Percentiles rank a stretch among this genome's conserved stretches.
Conservation (phyloP, 1,140 invertebrate species). For the Pseudomyrmex pallidus region DNA sequence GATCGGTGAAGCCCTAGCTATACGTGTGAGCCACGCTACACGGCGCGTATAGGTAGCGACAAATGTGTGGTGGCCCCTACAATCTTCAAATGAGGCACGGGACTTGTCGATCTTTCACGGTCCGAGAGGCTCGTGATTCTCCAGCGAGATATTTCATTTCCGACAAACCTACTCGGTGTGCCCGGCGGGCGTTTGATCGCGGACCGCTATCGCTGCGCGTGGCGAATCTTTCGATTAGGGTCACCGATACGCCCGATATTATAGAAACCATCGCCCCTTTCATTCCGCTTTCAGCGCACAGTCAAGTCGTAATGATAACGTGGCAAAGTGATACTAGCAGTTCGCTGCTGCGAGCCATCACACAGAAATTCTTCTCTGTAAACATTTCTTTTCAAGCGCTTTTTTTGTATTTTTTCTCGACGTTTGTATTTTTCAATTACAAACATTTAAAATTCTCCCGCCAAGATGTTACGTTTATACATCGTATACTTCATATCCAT, state of each 20-base stretch:
- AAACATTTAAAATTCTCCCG: too few species aligned
- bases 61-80: conserved; percentile 54
- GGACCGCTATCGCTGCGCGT: conserved; percentile 68
- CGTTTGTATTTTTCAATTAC: background rate
- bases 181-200: conserved; percentile 82
- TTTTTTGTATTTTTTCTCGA: background rate
- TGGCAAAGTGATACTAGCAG: background rate
- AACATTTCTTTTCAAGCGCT: background rate
- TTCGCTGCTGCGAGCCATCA: background rate
- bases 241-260: conserved; percentile 41
- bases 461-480: too few species aligned
- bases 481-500: background rate
- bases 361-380: background rate
- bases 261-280: conserved; percentile 19
- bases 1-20: conserved; percentile 66
- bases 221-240: conserved; percentile 53
- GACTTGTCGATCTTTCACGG: conserved; percentile 74
- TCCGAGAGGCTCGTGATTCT: conserved; percentile 75
- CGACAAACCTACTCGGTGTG: conserved; percentile 80
- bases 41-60: conserved; percentile 54
- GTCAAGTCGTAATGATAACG: conserved; percentile 7
- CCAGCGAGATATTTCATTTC: conserved; percentile 82
- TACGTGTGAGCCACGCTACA: conserved; percentile 20
- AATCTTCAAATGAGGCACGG: conserved; percentile 59
- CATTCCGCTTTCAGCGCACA: conserved; percentile 6